Conservation (phyloP, 2,797 vertebrate species). For the Leontocebus nigricollis region DNA sequence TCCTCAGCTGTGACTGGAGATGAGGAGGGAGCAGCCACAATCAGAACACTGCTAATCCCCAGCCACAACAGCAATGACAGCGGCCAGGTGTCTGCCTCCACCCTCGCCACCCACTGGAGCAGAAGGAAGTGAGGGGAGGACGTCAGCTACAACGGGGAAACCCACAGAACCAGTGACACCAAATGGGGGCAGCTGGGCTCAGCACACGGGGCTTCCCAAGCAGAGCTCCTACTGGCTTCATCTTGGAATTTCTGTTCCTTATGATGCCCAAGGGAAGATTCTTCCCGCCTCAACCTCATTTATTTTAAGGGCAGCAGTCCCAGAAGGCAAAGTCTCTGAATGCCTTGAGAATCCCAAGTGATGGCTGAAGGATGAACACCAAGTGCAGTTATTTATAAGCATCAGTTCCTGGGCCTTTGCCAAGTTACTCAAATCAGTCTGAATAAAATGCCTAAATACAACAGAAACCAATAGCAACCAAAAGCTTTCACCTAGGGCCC, state of each 20-base stretch:
- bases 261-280: not conserved
- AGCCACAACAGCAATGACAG: not conserved
- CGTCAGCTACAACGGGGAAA: not conserved
- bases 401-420: not conserved
- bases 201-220: not conserved
- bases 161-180: not conserved
- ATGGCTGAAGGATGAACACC: constrained; percentile 12
- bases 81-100: not conserved
- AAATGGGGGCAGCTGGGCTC: not conserved
- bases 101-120: not conserved
- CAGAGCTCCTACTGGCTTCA: not conserved
- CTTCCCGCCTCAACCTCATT: not conserved
- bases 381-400: constrained; percentile 18
- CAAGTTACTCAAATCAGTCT: constrained; percentile 13
- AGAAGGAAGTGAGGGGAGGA: not conserved
- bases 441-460: not conserved
- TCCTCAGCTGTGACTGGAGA: not conserved
- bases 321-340: constrained; percentile 5
- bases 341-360: not conserved
- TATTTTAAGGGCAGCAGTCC: constrained; percentile 2
- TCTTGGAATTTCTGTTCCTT: not conserved
- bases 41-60: not conserved
- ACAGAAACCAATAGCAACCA: not conserved
- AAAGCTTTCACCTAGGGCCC: not conserved
- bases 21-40: not conserved